Evolutionary conservation across 2,797 vertebrate species (phyloP).

Genomic region (Megalops cyprinoides): DNA sequence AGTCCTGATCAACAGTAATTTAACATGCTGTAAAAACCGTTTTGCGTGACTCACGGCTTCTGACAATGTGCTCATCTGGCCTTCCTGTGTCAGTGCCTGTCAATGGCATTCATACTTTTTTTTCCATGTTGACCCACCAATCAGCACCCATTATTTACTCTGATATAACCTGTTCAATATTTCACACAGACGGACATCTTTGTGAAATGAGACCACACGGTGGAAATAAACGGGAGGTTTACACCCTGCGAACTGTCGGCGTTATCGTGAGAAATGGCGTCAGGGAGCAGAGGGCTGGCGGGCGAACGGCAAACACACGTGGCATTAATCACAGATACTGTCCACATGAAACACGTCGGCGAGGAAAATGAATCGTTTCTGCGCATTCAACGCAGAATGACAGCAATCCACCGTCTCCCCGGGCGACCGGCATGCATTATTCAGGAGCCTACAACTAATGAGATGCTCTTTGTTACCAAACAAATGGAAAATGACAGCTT

Average conservation of each 20-base stretch:
- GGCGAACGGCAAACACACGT: slow-evolving; percentile 6
- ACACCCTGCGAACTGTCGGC: slow-evolving; percentile 18
- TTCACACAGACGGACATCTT: neutral
- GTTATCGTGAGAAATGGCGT: slow-evolving; percentile 34
- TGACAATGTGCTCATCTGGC: no score
- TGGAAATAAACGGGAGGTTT: slow-evolving; percentile 15
- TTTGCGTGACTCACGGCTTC: no score
- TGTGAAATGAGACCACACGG: neutral
- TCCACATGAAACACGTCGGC: slow-evolving; percentile 23
- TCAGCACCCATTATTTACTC: slow-evolving; percentile 34
- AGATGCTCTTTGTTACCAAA: slow-evolving; percentile 26
- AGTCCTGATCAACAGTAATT: neutral
- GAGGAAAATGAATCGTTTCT: slow-evolving; percentile 13
- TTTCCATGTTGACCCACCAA: neutral
- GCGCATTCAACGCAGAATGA: slow-evolving; percentile 12
- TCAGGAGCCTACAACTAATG: slow-evolving; percentile 21
- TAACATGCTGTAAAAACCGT: no score
- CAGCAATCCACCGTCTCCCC: slow-evolving; percentile 10
- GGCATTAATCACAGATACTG: slow-evolving; percentile 25
- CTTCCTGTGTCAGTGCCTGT: no score
- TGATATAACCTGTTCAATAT: neutral
- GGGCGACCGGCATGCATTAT: slow-evolving; percentile 1
- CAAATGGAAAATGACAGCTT: slow-evolving; percentile 22
- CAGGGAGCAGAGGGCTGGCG: no score
- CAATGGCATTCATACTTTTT: no score